Conservation (phyloP, 2,888 invertebrate genomes). For the Nomada fabriciana region DNA sequence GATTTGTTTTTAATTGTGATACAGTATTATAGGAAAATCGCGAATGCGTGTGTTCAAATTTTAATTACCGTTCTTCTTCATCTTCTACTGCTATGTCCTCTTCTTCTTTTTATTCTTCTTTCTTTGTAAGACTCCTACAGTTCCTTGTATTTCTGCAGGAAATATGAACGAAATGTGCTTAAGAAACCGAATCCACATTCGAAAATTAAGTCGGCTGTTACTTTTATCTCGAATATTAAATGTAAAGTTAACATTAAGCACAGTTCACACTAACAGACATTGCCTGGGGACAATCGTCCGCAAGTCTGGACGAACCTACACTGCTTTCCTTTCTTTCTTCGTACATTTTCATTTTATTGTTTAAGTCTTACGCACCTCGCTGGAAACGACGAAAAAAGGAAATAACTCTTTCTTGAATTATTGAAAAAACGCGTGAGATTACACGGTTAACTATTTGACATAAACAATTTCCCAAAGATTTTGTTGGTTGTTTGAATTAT, state of each 20-base stretch:
- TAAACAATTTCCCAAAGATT: slow-evolving; percentile 15
- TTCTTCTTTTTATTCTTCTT: neutral
- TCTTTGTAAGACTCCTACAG: slow-evolving; percentile 9
- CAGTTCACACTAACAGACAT: too few relatives aligned
- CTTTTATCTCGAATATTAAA: slow-evolving; percentile 4
- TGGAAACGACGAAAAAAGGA: neutral
- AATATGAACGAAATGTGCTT: slow-evolving; percentile 10
- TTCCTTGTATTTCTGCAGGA: slow-evolving; percentile 26
- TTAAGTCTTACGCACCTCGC: neutral
- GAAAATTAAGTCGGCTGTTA: neutral
- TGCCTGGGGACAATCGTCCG: too few relatives aligned
- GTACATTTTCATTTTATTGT: neutral
- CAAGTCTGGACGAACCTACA: neutral
- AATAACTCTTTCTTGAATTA: neutral
- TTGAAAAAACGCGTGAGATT: neutral
- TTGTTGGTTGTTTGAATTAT: slow-evolving; percentile 1
- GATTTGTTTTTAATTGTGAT: slow-evolving; percentile 51
- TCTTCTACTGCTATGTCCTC: neutral
- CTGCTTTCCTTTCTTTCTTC: neutral
- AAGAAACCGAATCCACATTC: slow-evolving; percentile 8
- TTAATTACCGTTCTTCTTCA: slow-evolving; percentile 17
- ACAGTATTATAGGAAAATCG: slow-evolving; percentile 50
- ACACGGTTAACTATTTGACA: neutral
- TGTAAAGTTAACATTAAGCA: neutral
- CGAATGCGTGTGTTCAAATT: slow-evolving; percentile 47